These are phyloP conservation scores for Montifringilla adamsi DNA, from an alignment of 2,113 vertebrate genomes.

Conservation along the genomic window DNA sequence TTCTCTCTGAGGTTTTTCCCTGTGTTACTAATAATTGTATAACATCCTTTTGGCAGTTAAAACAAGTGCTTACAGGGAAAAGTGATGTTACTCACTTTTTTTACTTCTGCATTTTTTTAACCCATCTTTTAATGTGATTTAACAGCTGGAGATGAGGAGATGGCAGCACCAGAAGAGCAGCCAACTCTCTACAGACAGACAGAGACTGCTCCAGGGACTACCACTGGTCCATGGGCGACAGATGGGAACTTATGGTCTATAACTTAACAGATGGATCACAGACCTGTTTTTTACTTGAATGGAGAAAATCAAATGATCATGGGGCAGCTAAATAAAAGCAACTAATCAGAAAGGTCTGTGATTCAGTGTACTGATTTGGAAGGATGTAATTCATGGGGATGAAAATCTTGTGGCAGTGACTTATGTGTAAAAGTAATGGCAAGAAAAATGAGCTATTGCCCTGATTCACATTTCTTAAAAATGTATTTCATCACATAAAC, in stretches of 20 bases:
- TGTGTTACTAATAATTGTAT: neutral
- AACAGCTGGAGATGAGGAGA: slow-evolving; percentile 52
- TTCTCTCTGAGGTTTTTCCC: neutral
- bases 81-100: neutral
- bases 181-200: slow-evolving; percentile 31
- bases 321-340: neutral
- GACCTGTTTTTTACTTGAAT: slow-evolving; percentile 32
- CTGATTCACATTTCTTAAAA: neutral
- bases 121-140: slow-evolving; percentile 16
- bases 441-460: neutral
- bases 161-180: slow-evolving; percentile 29
- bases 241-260: slow-evolving; percentile 57
- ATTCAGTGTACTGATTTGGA: neutral
- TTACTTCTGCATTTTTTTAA: neutral
- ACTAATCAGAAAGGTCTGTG: neutral
- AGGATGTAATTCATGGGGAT: neutral
- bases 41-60: neutral
- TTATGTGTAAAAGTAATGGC: slow-evolving; percentile 5
- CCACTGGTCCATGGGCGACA: slow-evolving; percentile 37
- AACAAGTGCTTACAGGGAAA: slow-evolving; percentile 12
- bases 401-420: slow-evolving; percentile 2
- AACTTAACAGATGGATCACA: slow-evolving; percentile 62
- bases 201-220: slow-evolving; percentile 7
- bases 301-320: slow-evolving; percentile 17
- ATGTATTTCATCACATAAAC: neutral